Base-by-base conservation (phyloP, 2,113 vertebrate species). In the Sigmodon hispidus region DNA sequence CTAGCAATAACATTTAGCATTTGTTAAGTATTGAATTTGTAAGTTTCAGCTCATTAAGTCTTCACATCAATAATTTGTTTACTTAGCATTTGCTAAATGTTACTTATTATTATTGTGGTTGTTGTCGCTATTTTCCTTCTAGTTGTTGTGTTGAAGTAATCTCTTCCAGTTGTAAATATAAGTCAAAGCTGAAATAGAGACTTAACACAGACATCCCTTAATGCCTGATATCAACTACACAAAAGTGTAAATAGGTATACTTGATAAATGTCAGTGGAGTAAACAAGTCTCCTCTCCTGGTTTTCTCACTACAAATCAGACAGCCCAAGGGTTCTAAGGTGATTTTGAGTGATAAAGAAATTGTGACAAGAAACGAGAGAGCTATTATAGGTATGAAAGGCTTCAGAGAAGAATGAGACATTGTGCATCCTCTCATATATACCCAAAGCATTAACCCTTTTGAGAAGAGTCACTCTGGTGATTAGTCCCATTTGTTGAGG, bases 271-370 rank as follows among this genome's bases (percentile, higher is more conserved):
- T 5, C 45, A 29, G 19, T 36, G 43, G 86, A 50, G 31, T n/a
- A 72, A 36, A 34, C 13, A 1, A 50, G 36, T 1, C 13, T 76
- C 34, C 40, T 4, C n/a, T 52, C 24, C 13, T 40, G 22, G 16
- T 61, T 34, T 61, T 48, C 1, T 36, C 65, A 17, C 21, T 15
- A 43, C 0, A 2, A 10, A 11, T 10, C 15, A 16, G 69, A 72
- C 67, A 24, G 5, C 29, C 36, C 40, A 10, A 1, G 1, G 36
- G 45, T 9, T 55, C 11, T 73, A 21, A n/a, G 2, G 22, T 16
- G 59, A 15, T 36, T 2, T 0, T 31, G 7, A 22, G 21, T 88
- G n/a, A 40, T 50, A 17, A 70, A 0, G 6, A 0, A n/a, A 21
- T 17, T 16, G 36, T n/a, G 5, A 1, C 0, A 7, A 52, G 48